phyloP scores from a whole-genome alignment of 2,797 vertebrate genomes.

The Selene dorsalis region DNA sequence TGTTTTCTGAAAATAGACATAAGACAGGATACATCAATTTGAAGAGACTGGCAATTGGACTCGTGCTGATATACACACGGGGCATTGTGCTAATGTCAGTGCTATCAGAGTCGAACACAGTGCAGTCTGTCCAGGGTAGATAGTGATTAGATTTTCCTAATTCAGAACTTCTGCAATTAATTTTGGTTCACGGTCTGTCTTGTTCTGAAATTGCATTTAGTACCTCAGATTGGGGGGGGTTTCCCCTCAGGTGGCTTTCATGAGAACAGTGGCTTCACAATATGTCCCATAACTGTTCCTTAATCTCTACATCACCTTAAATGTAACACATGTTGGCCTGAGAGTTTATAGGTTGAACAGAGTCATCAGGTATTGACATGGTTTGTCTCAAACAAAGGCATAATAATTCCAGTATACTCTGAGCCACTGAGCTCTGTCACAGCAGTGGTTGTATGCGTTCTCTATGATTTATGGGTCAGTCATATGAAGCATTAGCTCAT shows the following conservation, averaged over 20 bases:
- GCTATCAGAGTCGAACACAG: constrained; percentile 15
- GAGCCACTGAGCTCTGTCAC: constrained; percentile 40
- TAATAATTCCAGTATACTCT: constrained; percentile 41
- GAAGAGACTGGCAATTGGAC: constrained; percentile 8
- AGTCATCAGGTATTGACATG: constrained; percentile 27
- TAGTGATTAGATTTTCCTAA: constrained; percentile 50
- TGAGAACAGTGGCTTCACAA: constrained; percentile 35
- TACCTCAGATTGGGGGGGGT: constrained; percentile 9
- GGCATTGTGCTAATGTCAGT: constrained; percentile 11
- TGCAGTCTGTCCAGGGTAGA: constrained; percentile 13
- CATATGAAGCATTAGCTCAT: constrained; percentile 75
- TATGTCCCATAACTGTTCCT: constrained; percentile 34
- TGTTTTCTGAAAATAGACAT: constrained; percentile 26
- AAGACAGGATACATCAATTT: constrained; percentile 20
- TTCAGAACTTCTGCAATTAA: constrained; percentile 35
- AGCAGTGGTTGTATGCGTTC: constrained; percentile 54
- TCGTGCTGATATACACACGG: constrained; percentile 24
- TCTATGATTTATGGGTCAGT: constrained; percentile 69
- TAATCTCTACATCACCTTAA: constrained; percentile 40
- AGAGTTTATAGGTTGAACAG: constrained; percentile 23
- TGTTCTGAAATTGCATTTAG: constrained; percentile 24
- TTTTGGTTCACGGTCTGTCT: constrained; percentile 10
- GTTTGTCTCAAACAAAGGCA: constrained; percentile 10
- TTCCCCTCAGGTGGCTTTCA: constrained; percentile 21
- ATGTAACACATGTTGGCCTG: background rate